Evolutionary conservation across 2,113 vertebrate species (phyloP).

Genomic region (Hemiscyllium ocellatum): DNA sequence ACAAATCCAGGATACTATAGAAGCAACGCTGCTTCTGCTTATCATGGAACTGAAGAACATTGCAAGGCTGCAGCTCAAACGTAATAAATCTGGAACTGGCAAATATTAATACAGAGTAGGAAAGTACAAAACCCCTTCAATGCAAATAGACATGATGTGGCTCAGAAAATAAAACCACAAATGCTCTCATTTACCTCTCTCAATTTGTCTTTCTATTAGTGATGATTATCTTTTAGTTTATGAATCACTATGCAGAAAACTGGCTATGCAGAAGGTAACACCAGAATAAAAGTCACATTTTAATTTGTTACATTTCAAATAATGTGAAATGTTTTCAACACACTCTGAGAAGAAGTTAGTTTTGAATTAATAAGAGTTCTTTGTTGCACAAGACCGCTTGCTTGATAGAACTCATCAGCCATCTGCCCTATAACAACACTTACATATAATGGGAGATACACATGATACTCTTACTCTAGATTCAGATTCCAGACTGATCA

Average conservation of each 20-base stretch:
- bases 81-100: not conserved
- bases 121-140: not conserved
- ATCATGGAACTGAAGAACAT: not conserved
- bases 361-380: not conserved
- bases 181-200: not conserved
- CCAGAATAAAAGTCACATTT: not conserved
- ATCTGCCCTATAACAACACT: not conserved
- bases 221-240: not conserved
- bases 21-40: not conserved
- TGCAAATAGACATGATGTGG: not conserved
- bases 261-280: not conserved
- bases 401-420: not conserved
- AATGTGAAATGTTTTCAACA: not conserved
- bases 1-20: not conserved
- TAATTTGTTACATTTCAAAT: not conserved
- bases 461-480: not conserved
- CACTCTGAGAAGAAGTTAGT: not conserved
- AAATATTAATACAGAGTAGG: not conserved
- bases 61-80: not conserved
- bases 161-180: not conserved
- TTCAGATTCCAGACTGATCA: not conserved
- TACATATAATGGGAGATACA: not conserved
- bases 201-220: not conserved
- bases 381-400: not conserved
- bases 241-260: not conserved